Base-by-base conservation (phyloP, 2,888 invertebrate genomes). In the Desoria tigrina region DNA sequence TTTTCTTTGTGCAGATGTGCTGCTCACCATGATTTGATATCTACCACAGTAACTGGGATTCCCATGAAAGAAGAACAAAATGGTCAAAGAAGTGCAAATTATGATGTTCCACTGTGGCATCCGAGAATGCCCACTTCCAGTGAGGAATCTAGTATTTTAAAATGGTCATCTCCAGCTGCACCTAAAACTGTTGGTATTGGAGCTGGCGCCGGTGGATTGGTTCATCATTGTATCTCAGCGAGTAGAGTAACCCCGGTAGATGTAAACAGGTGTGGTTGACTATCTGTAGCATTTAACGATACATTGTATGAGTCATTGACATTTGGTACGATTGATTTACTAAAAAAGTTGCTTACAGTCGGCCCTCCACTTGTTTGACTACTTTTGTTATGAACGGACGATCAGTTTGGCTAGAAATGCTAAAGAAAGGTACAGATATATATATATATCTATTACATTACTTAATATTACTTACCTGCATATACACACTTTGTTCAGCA, bases 11-110 rank as follows among this genome's bases (percentile, higher is more conserved):
- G n/a, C 58, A 28, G 37, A 54, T 57, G 24, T 26, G 37, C 18
- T 14, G 27, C 88, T 2, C 96, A 98, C 79, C 97, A 94, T 77
- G 88, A 91, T 79, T 83, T 99, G 53, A 91, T 94, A 0, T 94
- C 92, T 65, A 99, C 98, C 1, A 97, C 97, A 0, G 97, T 99
- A 0, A 96, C 96, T 6, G 94, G 97, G 2, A 98, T 98, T 77
- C 99, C 99, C 1, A 99, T 99, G 99, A 99, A 99, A 84, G 97
- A 98, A 81, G 97, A 98, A 80, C 96, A 97, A 83, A 97, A 97
- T 80, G 95, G 96, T 0, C 93, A 93, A 79, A 94, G 94, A 0
- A 98, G 97, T 63, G 94, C 97, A 0, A 98, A 98, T 82, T 99
- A 99, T 78, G 98, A 99, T 79, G 99, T 99, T 0, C 98, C 98